phyloP scores from a whole-genome alignment of 2,797 vertebrate species.

The Pangasius mekongensis region DNA sequence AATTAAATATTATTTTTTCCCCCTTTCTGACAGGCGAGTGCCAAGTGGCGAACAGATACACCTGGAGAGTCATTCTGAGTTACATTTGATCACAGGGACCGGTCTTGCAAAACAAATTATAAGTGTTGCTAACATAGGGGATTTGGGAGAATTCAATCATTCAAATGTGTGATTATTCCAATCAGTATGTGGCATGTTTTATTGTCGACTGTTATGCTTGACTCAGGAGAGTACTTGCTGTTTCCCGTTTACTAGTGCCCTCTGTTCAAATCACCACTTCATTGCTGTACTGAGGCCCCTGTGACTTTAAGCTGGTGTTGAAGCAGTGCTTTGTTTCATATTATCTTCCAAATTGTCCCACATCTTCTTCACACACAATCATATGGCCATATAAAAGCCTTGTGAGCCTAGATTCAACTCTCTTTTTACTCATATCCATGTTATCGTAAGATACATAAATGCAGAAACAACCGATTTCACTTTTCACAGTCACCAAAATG shows the following conservation, averaged over 20 bases:
- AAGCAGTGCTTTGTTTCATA: not conserved
- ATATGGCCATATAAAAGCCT: not conserved
- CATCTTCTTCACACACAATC: not conserved
- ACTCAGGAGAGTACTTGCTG: constrained; percentile 32
- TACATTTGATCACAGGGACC: constrained; percentile 43
- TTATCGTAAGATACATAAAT: not conserved
- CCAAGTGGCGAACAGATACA: constrained; percentile 54
- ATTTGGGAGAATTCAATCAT: constrained; percentile 55
- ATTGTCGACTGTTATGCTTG: constrained; percentile 25
- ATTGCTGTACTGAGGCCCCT: not conserved
- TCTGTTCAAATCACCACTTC: constrained; percentile 34
- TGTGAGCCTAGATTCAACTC: not conserved
- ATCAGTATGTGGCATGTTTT: constrained; percentile 43
- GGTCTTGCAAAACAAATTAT: constrained; percentile 40
- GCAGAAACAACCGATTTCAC: not conserved
- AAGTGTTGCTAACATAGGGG: constrained; percentile 47
- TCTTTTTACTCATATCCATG: not conserved
- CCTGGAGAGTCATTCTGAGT: constrained; percentile 51
- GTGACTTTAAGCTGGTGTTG: not conserved
- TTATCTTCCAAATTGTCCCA: no score
- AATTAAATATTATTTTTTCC: constrained; percentile 57
- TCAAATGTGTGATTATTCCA: constrained; percentile 53
- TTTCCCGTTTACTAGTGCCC: constrained; percentile 33
- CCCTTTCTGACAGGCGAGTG: constrained; percentile 55
- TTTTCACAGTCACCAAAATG: not conserved